These are phyloP conservation scores for Siderastrea siderea DNA, from an alignment of 92 coral and sea anemone genomes.

Conservation along the genomic window DNA sequence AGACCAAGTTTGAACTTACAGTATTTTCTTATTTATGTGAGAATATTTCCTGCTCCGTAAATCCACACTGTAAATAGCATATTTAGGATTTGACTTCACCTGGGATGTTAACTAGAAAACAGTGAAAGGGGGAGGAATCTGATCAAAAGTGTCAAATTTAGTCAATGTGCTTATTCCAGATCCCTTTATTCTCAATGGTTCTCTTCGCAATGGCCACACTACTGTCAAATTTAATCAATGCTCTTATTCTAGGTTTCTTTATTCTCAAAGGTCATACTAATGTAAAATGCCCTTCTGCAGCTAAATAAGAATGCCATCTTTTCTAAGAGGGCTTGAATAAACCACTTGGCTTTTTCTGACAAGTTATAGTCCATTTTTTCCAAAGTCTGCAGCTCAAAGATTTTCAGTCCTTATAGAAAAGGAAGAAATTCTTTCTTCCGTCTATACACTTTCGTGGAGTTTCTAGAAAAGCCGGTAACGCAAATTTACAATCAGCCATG, in stretches of 20 bases:
- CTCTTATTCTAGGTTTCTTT: no score
- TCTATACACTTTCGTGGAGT: not conserved
- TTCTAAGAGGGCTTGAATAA: not conserved
- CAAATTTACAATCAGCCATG: not conserved
- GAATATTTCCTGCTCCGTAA: constrained; percentile 29
- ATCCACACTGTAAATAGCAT: constrained; percentile 48
- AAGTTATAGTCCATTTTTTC: not conserved
- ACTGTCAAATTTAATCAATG: not conserved
- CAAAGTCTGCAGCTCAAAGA: not conserved
- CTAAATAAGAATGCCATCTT: not conserved
- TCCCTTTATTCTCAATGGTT: constrained; percentile 5
- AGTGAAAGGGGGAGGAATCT: constrained; percentile 7
- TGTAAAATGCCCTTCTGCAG: constrained; percentile 7
- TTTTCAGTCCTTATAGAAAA: not conserved
- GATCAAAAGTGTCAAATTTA: constrained; percentile 9
- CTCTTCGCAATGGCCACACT: not conserved
- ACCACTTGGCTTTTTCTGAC: not conserved
- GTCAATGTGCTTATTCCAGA: constrained; percentile 1
- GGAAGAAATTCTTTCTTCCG: not conserved
- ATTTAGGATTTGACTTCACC: constrained; percentile 36
- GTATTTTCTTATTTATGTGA: constrained; percentile 57
- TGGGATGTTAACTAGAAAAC: constrained; percentile 29
- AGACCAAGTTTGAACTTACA: constrained; percentile 17
- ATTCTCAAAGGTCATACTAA: no score
- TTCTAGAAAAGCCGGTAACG: not conserved